Evolutionary conservation across 2,888 invertebrate genomes (phyloP), one percentile per base, ranked within the genome.

Genomic region (Sphaeridia pumilis): DNA sequence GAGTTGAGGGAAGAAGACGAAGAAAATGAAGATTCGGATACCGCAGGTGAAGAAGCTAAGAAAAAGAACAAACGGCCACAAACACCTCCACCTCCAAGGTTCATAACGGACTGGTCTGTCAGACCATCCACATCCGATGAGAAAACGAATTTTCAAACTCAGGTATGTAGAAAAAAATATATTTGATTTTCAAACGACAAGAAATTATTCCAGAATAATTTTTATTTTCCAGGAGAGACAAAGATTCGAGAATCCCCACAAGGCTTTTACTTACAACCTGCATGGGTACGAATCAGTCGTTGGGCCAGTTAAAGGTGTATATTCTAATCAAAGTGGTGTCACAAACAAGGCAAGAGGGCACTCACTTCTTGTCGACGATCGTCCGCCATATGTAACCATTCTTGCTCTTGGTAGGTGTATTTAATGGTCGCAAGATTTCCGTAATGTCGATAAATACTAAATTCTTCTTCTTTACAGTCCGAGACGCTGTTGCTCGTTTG

Each of bases 381-480:
- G 93, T 28, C 94, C 93, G 26, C 84, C 90, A 41, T 90, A 84
- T 71, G 92, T 93, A 22, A 87, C 89, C 31, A 87, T 94, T 66
- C 73, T 88, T 27, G 86, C 92, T 4, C 73, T 94, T 41, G 76
- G 76, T 76, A 67, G 64, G 66, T 36, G 22, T 42, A 44, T n/a
- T n/a, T n/a, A 2, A n/a, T 50, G 3, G 2, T 2, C 10, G 21
- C n/a, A n/a, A n/a, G n/a, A n/a, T n/a, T n/a, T n/a, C n/a, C n/a
- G n/a, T 7, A 14, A 10, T 31, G 10, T 31, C 14, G 14, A 31
- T 31, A 10, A 31, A 31, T 31, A 10, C 31, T 31, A 7, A 14
- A 14, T 31, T 7, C 7, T 31, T 31, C 7, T 31, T 7, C 10
- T 10, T 63, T 67, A 28, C 54, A 70, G 89, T 94, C n/a, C 76